Percentiles rank a stretch among this genome's conserved stretches.
Conservation (phyloP, 1,140 invertebrate genomes). For the Wiebesia pumilae region DNA sequence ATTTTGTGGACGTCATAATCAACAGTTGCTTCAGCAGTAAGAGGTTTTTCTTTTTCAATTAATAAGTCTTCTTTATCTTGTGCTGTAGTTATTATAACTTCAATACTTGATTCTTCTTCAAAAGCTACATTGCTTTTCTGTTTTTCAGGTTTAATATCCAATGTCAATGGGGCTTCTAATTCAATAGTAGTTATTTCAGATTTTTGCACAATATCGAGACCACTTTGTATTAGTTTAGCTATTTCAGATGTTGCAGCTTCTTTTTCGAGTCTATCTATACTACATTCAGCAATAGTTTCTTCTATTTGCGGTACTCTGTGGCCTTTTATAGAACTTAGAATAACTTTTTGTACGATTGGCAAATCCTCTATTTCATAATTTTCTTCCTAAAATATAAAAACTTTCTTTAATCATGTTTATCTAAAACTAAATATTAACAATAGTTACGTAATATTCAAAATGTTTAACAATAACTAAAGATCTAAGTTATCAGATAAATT, state of each 20-base stretch:
- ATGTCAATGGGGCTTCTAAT: conserved; percentile 73
- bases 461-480: neutral
- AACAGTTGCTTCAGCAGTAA: conserved; percentile 70
- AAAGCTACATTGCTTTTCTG: conserved; percentile 73
- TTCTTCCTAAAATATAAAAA: conserved; percentile 59
- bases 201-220: conserved; percentile 70
- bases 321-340: conserved; percentile 69
- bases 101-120: conserved; percentile 73
- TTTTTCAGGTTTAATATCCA: conserved; percentile 71
- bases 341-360: conserved; percentile 67
- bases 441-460: too few species aligned
- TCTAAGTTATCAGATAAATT: too few species aligned
- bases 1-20: conserved; percentile 74
- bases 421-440: neutral
- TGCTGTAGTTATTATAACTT: conserved; percentile 71
- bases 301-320: conserved; percentile 74
- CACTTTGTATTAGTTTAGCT: conserved; percentile 68
- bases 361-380: conserved; percentile 59
- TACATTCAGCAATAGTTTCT: conserved; percentile 67
- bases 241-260: conserved; percentile 62
- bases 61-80: conserved; percentile 76
- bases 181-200: conserved; percentile 73
- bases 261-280: conserved; percentile 61
- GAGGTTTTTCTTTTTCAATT: conserved; percentile 64
- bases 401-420: neutral